These are phyloP conservation scores for Chamaea fasciata DNA, from an alignment of 2,113 vertebrate genomes.

Conservation along the genomic window DNA sequence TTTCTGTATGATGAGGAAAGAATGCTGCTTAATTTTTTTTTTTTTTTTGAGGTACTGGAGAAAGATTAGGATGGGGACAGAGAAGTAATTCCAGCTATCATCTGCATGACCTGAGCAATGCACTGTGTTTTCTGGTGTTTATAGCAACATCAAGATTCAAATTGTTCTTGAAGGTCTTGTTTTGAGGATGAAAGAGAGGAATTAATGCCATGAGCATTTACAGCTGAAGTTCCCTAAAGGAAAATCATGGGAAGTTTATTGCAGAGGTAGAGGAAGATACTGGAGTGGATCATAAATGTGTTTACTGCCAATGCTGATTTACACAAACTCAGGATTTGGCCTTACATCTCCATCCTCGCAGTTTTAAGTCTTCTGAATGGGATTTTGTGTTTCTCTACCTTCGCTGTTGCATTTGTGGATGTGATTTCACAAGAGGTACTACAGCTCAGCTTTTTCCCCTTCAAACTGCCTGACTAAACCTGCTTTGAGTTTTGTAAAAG, in stretches of 20 bases:
- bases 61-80: not conserved
- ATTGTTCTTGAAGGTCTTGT: not conserved
- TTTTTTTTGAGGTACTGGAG: not conserved
- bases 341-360: not conserved
- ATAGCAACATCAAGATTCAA: not conserved
- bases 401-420: not conserved
- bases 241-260: not conserved
- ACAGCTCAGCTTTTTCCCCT: not conserved
- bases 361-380: not conserved
- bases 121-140: not conserved
- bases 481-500: not conserved
- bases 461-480: not conserved
- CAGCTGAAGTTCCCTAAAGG: not conserved
- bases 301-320: not conserved
- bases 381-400: not conserved
- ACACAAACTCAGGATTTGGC: not conserved
- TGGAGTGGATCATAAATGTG: not conserved
- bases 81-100: not conserved
- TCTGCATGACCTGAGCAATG: not conserved
- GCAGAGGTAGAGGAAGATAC: not conserved
- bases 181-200: not conserved
- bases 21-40: not conserved
- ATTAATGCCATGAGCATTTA: not conserved
- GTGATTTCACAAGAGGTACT: not conserved
- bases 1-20: not conserved